A percentile compares a stretch with the other conserved stretches of the same genome.
Conservation (phyloP, 2,888 invertebrate species). For the Dysmachus trigonus region DNA sequence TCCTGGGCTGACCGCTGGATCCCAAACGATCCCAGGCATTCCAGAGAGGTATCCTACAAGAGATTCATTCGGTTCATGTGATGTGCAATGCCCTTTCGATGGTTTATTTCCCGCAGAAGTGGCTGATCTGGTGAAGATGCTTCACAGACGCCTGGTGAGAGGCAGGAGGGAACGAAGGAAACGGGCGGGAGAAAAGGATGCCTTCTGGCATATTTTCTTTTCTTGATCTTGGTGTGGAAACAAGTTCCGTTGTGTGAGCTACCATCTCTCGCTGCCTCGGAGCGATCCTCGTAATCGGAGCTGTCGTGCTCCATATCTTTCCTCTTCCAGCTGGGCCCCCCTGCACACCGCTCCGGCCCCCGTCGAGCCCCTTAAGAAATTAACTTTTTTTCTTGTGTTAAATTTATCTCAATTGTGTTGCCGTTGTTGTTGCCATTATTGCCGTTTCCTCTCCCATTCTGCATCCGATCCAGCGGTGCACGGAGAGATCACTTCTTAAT, state of each 20-base stretch:
- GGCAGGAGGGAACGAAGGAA: not conserved
- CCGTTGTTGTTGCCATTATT: conserved; percentile 6
- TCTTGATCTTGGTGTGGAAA: conserved; percentile 23
- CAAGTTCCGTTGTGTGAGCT: conserved; percentile 41
- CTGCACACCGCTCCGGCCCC: not conserved
- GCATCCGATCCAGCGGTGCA: not conserved
- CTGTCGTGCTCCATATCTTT: conserved; percentile 33
- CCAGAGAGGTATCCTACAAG: not conserved
- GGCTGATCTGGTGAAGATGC: not conserved
- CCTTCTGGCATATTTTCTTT: conserved; percentile 37
- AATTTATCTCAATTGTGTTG: conserved; percentile 30
- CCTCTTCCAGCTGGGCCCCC: not conserved
- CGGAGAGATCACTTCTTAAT: conserved; percentile 34
- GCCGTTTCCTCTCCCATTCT: conserved; percentile 10
- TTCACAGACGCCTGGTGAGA: not conserved
- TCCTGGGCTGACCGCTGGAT: not conserved
- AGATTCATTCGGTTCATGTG: not conserved
- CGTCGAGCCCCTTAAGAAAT: not conserved
- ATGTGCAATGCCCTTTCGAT: not conserved
- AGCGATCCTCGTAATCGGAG: conserved; percentile 13
- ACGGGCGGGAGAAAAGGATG: conserved; percentile 14
- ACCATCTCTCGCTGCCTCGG: conserved; percentile 27
- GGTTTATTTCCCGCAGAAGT: not conserved
- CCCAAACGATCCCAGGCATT: not conserved
- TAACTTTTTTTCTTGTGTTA: conserved; percentile 9